Percentiles rank a stretch among this genome's conserved stretches.
Conservation (phyloP, 2,797 vertebrate species). For the Pelochelys cantorii region DNA sequence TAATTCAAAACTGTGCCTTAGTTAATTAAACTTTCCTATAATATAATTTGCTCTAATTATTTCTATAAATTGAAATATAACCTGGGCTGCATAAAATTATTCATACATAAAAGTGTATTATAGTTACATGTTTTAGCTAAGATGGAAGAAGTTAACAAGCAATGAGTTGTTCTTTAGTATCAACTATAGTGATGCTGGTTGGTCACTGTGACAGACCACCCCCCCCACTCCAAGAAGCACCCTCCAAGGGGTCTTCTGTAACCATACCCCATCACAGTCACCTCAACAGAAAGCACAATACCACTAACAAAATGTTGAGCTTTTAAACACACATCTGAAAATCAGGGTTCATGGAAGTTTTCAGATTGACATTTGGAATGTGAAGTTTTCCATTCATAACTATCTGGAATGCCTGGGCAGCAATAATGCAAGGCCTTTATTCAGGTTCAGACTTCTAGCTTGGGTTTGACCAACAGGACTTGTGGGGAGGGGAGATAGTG, state of each 20-base stretch:
- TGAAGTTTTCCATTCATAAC: neutral
- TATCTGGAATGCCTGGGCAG: neutral
- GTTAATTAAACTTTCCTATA: constrained; percentile 82
- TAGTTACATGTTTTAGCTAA: constrained; percentile 67
- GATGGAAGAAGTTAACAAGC: constrained; percentile 30
- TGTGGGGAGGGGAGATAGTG: too few species aligned
- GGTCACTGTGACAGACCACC: too few species aligned
- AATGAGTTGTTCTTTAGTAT: neutral
- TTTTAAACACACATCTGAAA: neutral
- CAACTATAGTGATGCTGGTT: constrained; percentile 35
- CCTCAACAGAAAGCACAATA: neutral
- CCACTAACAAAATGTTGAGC: neutral
- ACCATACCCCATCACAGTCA: neutral
- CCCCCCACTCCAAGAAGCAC: too few species aligned
- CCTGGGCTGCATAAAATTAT: constrained; percentile 78
- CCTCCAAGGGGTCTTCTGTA: too few species aligned
- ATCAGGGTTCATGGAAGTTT: neutral
- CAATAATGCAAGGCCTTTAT: neutral
- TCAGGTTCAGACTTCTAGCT: neutral
- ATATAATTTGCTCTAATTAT: constrained; percentile 84
- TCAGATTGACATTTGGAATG: neutral
- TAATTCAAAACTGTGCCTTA: constrained; percentile 81
- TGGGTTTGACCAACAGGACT: too few species aligned
- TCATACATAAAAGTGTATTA: constrained; percentile 76
- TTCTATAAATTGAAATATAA: constrained; percentile 83